Evolutionary conservation across 2,888 invertebrate species (phyloP).

Genomic region (Eristalis intricaria): DNA sequence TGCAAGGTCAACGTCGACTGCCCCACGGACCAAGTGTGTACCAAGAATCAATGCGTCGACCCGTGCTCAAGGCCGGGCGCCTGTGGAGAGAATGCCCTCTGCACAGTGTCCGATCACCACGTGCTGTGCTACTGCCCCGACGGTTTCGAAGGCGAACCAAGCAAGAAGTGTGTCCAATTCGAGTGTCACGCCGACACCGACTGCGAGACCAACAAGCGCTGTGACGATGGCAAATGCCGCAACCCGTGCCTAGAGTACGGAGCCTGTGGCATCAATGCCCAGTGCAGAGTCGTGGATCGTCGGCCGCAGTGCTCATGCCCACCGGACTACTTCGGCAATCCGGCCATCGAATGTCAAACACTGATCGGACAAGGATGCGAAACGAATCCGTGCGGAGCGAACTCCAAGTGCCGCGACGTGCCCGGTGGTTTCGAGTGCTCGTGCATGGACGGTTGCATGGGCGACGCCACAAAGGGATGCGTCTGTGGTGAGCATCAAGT

Average conservation of each 20-base stretch:
- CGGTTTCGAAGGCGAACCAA: constrained; percentile 91
- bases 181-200: constrained; percentile 90
- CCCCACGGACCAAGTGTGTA: constrained; percentile 88
- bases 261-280: constrained; percentile 92
- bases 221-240: constrained; percentile 88
- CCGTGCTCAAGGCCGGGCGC: constrained; percentile 86
- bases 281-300: constrained; percentile 90
- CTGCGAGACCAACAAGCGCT: constrained; percentile 89
- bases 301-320: constrained; percentile 90
- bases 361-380: constrained; percentile 88
- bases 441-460: constrained; percentile 90
- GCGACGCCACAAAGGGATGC: constrained; percentile 91
- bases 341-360: constrained; percentile 86
- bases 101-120: constrained; percentile 90
- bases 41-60: constrained; percentile 86
- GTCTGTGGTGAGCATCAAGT: constrained; percentile 86
- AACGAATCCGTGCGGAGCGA: constrained; percentile 91
- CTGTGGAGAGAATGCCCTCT: constrained; percentile 91
- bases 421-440: constrained; percentile 91
- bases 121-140: constrained; percentile 94
- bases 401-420: constrained; percentile 90
- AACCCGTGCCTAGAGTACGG: constrained; percentile 90
- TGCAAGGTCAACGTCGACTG: constrained; percentile 92
- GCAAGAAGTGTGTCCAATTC: constrained; percentile 87
- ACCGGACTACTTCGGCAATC: constrained; percentile 88